Evolutionary conservation across 2,113 vertebrate genomes (phyloP), one percentile per base, ranked within the genome.

Genomic region (Donacobius atricapilla): DNA sequence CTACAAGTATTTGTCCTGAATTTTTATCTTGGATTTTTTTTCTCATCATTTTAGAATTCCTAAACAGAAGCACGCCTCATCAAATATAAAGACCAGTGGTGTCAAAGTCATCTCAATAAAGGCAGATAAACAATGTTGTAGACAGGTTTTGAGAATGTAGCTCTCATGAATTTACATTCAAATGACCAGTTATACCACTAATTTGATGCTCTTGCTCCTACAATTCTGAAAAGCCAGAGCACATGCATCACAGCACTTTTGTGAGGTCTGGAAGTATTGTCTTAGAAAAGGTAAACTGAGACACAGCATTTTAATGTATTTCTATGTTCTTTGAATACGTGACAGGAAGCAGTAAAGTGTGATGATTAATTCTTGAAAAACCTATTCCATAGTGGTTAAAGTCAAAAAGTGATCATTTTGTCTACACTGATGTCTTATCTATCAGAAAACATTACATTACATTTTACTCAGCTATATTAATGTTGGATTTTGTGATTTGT

Each of bases 1-100:
- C 92, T 91, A 93, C 69, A 88, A 97, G 77, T 83, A 95, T 63
- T 96, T 90, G 48, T 92, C 86, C 80, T 95, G 82, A 91, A 89
- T 98, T 95, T 96, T 97, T 96, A 72, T 95, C 56, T 96, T 50
- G 37, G 71, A 56, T 77, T 40, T 57, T 56, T 88, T 70, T 33
- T 7, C 76, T 72, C 47, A 63, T 75, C 60, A 40, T 70, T 94
- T 92, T 75, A 81, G 35, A 95, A 90, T 88, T 93, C 90, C 33
- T 75, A 83, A 94, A 63, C 10, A 81, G 31, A 56, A 70, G 20
- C 13, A 56, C 9, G 6, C 27, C 83, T 90, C 85, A 88, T 85
- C 94, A 92, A 60, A 40, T 86, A 66, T 83, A 96, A 95, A 93
- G 70, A 95, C 45, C 39, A 45, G 63, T 83, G 51, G 33, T 93